Percentiles rank a stretch among this genome's conserved stretches.
Evolutionary conservation across 2,113 vertebrate species (phyloP).

Genomic region (Pyxicephalus adspersus): DNA sequence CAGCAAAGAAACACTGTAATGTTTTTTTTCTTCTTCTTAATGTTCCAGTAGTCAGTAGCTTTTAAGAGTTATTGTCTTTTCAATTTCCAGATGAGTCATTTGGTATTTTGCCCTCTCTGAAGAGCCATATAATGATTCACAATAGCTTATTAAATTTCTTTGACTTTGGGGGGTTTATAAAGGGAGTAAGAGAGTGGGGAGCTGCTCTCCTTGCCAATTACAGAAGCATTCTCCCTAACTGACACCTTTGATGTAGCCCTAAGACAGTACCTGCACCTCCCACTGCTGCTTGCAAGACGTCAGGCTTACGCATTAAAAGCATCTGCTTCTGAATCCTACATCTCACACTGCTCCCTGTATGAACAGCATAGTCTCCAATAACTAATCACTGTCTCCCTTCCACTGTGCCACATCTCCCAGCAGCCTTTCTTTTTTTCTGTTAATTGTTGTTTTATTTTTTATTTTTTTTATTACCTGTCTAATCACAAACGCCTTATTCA

Average conservation of each 20-base stretch:
- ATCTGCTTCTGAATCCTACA: slow-evolving; percentile 78
- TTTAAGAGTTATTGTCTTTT: slow-evolving; percentile 69
- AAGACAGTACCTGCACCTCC: slow-evolving; percentile 81
- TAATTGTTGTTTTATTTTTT: slow-evolving; percentile 6
- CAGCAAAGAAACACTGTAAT: not conserved
- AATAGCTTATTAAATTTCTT: slow-evolving; percentile 64
- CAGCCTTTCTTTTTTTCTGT: slow-evolving; percentile 58
- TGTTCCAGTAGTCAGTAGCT: slow-evolving; percentile 60
- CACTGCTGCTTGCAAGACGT: slow-evolving; percentile 79
- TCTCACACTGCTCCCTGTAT: slow-evolving; percentile 71
- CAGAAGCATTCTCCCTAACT: slow-evolving; percentile 72
- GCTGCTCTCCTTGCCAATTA: slow-evolving; percentile 66
- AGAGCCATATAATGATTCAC: slow-evolving; percentile 76
- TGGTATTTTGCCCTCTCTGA: slow-evolving; percentile 69
- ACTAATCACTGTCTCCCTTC: slow-evolving; percentile 64
- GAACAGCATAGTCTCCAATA: slow-evolving; percentile 71
- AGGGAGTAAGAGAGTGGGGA: slow-evolving; percentile 63
- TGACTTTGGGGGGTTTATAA: slow-evolving; percentile 68
- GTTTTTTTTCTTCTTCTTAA: not conserved
- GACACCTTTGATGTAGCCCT: slow-evolving; percentile 82
- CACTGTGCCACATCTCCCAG: slow-evolving; percentile 64
- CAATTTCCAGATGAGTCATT: slow-evolving; percentile 73
- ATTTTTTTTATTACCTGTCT: slow-evolving; percentile 61
- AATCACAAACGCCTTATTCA: slow-evolving; percentile 70
- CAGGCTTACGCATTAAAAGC: slow-evolving; percentile 79